Evolutionary conservation across 1,140 invertebrate species (phyloP).

Genomic region (Philaenus spumarius): DNA sequence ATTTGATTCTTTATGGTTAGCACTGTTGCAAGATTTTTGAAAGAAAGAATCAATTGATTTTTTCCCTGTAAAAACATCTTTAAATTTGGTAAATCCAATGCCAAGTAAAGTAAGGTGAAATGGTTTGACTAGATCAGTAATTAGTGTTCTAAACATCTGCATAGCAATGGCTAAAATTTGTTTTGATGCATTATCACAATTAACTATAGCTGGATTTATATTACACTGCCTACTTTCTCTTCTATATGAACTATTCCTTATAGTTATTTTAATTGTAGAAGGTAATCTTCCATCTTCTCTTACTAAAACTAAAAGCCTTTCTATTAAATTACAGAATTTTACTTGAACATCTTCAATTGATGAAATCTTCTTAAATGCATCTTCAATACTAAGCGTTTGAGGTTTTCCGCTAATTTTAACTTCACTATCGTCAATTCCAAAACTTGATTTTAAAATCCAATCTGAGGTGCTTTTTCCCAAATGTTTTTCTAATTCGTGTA

Average conservation of each 20-base stretch:
- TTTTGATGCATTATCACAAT: slow-evolving; percentile 46
- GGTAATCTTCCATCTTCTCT: slow-evolving; percentile 69
- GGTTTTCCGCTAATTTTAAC: slow-evolving; percentile 64
- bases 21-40: too few relatives aligned
- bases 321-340: slow-evolving; percentile 55
- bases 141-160: slow-evolving; percentile 64
- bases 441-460: slow-evolving; percentile 56
- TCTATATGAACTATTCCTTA: slow-evolving; percentile 52
- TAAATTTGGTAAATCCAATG: slow-evolving; percentile 69
- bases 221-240: slow-evolving; percentile 65
- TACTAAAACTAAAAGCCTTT: slow-evolving; percentile 59
- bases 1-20: too few relatives aligned
- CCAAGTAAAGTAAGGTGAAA: slow-evolving; percentile 72
- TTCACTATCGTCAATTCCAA: slow-evolving; percentile 58
- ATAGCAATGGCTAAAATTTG: slow-evolving; percentile 63
- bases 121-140: slow-evolving; percentile 60
- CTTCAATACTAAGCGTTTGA: slow-evolving; percentile 65
- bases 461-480: slow-evolving; percentile 59
- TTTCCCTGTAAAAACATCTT: slow-evolving; percentile 31
- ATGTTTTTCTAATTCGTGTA: slow-evolving; percentile 49
- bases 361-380: slow-evolving; percentile 61
- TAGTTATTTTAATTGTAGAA: slow-evolving; percentile 59
- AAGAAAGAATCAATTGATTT: slow-evolving; percentile 31
- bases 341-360: slow-evolving; percentile 62
- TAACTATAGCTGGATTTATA: slow-evolving; percentile 56